phyloP scores from a whole-genome alignment of 1,140 invertebrate genomes.

The Drosophila rhopaloa region DNA sequence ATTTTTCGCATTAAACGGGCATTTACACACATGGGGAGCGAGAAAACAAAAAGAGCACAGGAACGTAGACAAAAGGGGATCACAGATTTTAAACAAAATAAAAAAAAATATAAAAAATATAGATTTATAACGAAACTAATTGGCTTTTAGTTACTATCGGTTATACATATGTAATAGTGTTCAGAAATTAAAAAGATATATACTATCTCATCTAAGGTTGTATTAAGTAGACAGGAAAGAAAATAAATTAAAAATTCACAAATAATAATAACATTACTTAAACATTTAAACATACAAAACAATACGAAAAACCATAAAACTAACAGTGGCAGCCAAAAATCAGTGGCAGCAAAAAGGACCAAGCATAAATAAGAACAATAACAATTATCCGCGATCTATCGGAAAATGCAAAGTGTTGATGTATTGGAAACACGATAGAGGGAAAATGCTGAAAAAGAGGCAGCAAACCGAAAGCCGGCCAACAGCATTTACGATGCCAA shows the following conservation, averaged over 20 bases:
- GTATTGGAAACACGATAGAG: background rate
- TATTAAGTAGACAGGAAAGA: no score
- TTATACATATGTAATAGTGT: no score
- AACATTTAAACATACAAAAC: background rate
- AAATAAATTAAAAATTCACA: background rate
- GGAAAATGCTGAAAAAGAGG: constrained; percentile 13
- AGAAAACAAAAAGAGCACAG: constrained; percentile 11
- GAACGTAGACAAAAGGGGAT: background rate
- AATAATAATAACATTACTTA: no score
- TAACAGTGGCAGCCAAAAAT: constrained; percentile 1
- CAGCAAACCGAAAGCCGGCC: constrained; percentile 36
- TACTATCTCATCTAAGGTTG: no score
- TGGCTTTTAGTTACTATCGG: no score
- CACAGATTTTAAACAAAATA: background rate
- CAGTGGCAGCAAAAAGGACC: constrained; percentile 6
- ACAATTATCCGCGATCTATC: constrained; percentile 55
- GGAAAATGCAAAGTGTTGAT: constrained; percentile 33
- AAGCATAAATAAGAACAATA: constrained; percentile 73
- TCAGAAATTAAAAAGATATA: no score
- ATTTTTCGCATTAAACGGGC: constrained; percentile 33
- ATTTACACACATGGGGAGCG: constrained; percentile 32
- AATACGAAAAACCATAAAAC: constrained; percentile 1
- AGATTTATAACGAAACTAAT: no score
- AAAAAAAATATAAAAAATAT: background rate
- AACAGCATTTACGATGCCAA: constrained; percentile 45